Evolutionary conservation across 2,888 invertebrate genomes (phyloP).

Genomic region (Norana najaformis): DNA sequence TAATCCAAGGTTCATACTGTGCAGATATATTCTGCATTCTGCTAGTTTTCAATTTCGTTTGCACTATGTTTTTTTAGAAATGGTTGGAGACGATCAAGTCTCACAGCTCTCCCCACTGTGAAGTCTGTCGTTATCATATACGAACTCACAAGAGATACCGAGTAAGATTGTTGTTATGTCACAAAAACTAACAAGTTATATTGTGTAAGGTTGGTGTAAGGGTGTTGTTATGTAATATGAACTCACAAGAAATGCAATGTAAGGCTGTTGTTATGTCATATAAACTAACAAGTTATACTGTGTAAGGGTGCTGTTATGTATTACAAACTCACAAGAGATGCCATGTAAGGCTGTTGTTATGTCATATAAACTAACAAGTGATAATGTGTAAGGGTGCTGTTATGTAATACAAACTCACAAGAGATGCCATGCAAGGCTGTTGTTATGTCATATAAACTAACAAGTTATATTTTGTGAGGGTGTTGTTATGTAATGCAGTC

Average conservation of each 20-base stretch:
- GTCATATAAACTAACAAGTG: no score
- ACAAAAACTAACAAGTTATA: not conserved
- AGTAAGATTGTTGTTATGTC: not conserved
- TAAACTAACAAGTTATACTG: no score
- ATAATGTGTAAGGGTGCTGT: no score
- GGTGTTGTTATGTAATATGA: not conserved
- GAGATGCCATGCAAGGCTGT: no score
- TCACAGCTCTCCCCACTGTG: constrained; percentile 9
- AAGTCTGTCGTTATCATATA: constrained; percentile 22
- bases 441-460: not conserved
- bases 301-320: no score
- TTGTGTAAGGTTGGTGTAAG: not conserved
- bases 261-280: no score
- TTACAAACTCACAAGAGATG: no score
- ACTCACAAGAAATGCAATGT: not conserved
- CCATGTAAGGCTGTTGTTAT: no score
- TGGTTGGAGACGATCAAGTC: constrained; percentile 22
- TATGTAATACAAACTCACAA: no score
- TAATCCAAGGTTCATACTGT: not conserved
- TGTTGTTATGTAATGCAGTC: not conserved
- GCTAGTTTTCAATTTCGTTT: not conserved
- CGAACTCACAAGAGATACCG: constrained; percentile 25
- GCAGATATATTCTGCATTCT: not conserved
- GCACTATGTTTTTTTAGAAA: not conserved
- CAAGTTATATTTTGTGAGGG: not conserved